Evolutionary conservation across 2,797 vertebrate genomes (phyloP), one percentile per base, ranked within the genome.

Genomic region (Clarias platycephalus): DNA sequence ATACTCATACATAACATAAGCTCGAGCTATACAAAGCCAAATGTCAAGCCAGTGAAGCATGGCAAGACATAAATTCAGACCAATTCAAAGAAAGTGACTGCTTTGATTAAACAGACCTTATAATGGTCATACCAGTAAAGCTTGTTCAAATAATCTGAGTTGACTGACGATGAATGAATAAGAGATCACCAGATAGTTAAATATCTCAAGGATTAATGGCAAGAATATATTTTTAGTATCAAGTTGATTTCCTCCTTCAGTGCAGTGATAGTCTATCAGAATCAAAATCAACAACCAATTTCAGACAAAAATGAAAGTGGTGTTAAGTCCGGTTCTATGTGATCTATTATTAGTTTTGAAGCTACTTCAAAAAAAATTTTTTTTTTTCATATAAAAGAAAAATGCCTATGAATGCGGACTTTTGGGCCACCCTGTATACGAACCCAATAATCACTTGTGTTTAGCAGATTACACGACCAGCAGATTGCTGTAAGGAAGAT

Each of bases 401-500:
- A 44, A 44, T 44, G 40, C 9, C 8, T 9, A 44, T 44, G 40
- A 44, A 44, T 9, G 40, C 40, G 9, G 40, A 44, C 40, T 44
- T 44, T 44, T 44, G 1, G 40, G 40, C 40, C 40, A 44, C 10
- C 8, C 10, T 62, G 18, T 44, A 40, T 18, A 63, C n/a, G n/a
- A 18, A 58, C 8, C 15, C 18, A 76, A n/a, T 79, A 63, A 62
- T 24, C n/a, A 53, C 63, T 80, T 2, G 20, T 34, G 63, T 67
- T 67, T 0, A 26, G 26, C 26, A 57, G 64, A 81, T 34, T 26
- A 44, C 37, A 64, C 18, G 37, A 64, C 60, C 77, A 62, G 60
- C 24, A 64, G 34, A 18, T 79, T 79, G 77, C 58, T 64, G 22
- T 64, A 24, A 64, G 40, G 44, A 81, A 49, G 79, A 55, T 67